These are phyloP conservation scores for Cylloceria caligata DNA, from an alignment of 2,888 invertebrate genomes.

Conservation along the genomic window DNA sequence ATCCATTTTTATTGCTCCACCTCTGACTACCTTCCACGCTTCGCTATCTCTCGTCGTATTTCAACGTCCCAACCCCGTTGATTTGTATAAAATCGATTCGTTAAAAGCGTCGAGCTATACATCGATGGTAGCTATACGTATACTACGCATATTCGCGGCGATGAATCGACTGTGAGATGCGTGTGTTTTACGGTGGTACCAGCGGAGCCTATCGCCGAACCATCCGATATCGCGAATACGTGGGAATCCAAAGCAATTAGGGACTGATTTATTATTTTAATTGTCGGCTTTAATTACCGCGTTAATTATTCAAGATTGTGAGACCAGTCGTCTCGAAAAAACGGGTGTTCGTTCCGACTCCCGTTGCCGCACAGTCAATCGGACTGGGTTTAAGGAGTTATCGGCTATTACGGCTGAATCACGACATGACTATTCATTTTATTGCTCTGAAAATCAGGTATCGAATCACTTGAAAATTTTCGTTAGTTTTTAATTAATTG, in stretches of 20 bases:
- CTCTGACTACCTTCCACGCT: constrained; percentile 22
- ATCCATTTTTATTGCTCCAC: constrained; percentile 20
- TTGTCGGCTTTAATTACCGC: constrained; percentile 62
- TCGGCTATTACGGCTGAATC: not conserved
- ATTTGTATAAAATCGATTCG: constrained; percentile 48
- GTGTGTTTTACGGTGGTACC: constrained; percentile 10
- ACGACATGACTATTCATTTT: not conserved
- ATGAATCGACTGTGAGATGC: not conserved
- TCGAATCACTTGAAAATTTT: too few relatives aligned
- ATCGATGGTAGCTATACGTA: constrained; percentile 11
- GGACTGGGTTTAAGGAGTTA: not conserved
- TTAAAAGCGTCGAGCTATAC: constrained; percentile 44
- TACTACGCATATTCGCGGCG: not conserved
- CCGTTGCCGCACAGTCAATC: not conserved
- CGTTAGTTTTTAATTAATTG: too few relatives aligned
- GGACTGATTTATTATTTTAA: constrained; percentile 70
- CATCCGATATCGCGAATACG: constrained; percentile 54
- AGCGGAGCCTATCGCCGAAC: not conserved
- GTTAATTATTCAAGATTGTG: constrained; percentile 65
- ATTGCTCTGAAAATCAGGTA: too few relatives aligned
- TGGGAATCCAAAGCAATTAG: constrained; percentile 67
- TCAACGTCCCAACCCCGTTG: constrained; percentile 1
- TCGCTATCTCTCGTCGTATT: constrained; percentile 33
- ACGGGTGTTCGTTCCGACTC: constrained; percentile 24
- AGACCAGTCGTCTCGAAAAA: constrained; percentile 18